These are phyloP conservation scores for Mycogona germanica DNA, from an alignment of 2,888 invertebrate species.

Conservation along the genomic window DNA sequence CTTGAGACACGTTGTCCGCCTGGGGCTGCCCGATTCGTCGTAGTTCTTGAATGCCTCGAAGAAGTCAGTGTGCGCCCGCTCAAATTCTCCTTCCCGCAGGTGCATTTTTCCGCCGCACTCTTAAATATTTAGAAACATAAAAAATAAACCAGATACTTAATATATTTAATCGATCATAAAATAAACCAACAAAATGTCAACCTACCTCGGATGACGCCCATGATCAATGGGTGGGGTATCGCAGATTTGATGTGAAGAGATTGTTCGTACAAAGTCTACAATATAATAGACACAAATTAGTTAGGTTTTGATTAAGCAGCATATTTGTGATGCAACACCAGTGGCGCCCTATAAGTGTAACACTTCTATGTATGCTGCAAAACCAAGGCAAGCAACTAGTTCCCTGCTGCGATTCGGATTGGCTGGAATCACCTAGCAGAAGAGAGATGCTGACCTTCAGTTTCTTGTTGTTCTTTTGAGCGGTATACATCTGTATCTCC, in stretches of 20 bases:
- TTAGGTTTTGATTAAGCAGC: no score
- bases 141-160: slow-evolving; percentile 11
- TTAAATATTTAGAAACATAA: slow-evolving; percentile 30
- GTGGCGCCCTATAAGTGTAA: no score
- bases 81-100: slow-evolving; percentile 94
- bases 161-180: slow-evolving; percentile 7
- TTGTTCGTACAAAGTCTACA: slow-evolving; percentile 80
- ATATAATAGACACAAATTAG: slow-evolving; percentile 16
- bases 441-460: no score
- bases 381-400: background rate
- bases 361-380: no score
- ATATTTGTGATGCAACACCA: no score
- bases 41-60: slow-evolving; percentile 99
- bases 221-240: slow-evolving; percentile 98
- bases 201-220: slow-evolving; percentile 94
- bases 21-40: slow-evolving; percentile 94
- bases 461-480: slow-evolving; percentile 98
- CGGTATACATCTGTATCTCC: slow-evolving; percentile 99
- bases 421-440: background rate
- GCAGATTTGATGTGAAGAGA: slow-evolving; percentile 98
- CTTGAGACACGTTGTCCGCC: slow-evolving; percentile 93
- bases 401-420: background rate
- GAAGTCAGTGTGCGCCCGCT: slow-evolving; percentile 97
- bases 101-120: slow-evolving; percentile 99
- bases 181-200: background rate